phyloP scores from a whole-genome alignment of 2,888 invertebrate genomes.

The Parapristionchus giblindavisi region DNA sequence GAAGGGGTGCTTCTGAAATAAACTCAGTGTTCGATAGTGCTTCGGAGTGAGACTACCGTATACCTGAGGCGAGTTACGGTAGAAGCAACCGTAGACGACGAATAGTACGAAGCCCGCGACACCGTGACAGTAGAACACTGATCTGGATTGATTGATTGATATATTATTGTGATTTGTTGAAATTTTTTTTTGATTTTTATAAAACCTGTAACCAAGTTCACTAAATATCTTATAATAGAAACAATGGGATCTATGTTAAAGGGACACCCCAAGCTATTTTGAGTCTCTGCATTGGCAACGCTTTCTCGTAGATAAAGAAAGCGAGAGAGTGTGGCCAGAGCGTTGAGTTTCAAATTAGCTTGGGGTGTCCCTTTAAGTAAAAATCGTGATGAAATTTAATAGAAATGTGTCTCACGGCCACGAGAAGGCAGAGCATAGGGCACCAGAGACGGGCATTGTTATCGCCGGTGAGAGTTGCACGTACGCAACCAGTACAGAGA shows the following conservation, averaged over 20 bases:
- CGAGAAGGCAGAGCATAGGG: conserved; percentile 33
- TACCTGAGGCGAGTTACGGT: conserved; percentile 50
- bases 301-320: too few species aligned
- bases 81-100: conserved; percentile 49
- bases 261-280: too few species aligned
- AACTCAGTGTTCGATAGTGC: neutral
- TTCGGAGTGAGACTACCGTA: neutral
- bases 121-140: conserved; percentile 60
- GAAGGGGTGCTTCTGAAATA: conserved; percentile 51
- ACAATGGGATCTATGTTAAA: too few species aligned
- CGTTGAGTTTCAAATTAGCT: too few species aligned
- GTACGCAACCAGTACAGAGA: conserved; percentile 67
- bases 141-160: conserved; percentile 10
- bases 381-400: neutral
- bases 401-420: conserved; percentile 27
- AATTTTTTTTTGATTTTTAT: neutral
- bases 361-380: neutral
- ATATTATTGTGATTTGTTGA: neutral
- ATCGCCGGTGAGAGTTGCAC: conserved; percentile 66
- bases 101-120: conserved; percentile 49
- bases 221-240: too few species aligned
- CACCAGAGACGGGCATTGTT: conserved; percentile 57
- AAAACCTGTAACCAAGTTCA: too few species aligned
- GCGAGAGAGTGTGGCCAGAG: too few species aligned
- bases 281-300: too few species aligned